Conservation (phyloP, 2,797 vertebrate species). For the Pangasius sanitwongsei region DNA sequence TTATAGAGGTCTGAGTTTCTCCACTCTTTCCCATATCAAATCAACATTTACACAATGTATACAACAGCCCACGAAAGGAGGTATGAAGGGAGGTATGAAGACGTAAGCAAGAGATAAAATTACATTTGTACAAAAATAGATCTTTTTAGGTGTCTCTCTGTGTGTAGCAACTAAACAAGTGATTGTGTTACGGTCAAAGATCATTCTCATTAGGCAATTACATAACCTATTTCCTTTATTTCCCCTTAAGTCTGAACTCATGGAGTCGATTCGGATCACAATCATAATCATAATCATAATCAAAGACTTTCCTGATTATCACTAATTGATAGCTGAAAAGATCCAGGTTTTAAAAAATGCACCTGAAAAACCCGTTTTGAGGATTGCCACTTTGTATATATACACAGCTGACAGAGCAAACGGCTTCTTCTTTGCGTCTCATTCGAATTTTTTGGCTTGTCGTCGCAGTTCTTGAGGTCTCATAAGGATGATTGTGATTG, state of each 20-base stretch:
- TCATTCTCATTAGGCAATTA: constrained; percentile 65
- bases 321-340: constrained; percentile 12
- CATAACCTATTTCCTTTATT: constrained; percentile 18
- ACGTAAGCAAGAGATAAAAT: constrained; percentile 90
- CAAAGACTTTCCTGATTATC: constrained; percentile 12
- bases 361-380: constrained; percentile 33
- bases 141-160: constrained; percentile 73
- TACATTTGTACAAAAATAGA: constrained; percentile 99
- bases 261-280: constrained; percentile 22
- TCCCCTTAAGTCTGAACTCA: constrained; percentile 26
- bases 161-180: constrained; percentile 74
- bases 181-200: constrained; percentile 76
- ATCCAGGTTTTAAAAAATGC: constrained; percentile 23
- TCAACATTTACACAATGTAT: constrained; percentile 69
- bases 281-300: constrained; percentile 1
- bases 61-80: constrained; percentile 77
- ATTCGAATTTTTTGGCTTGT: constrained; percentile 37
- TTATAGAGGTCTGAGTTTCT: constrained; percentile 54
- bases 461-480: constrained; percentile 48
- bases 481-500: constrained; percentile 41
- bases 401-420: neutral
- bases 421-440: constrained; percentile 16
- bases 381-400: neutral
- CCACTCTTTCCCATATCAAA: constrained; percentile 55
- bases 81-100: constrained; percentile 70